A percentile compares a stretch with the other conserved stretches of the same genome.
These are phyloP conservation scores for Drosophila bipectinata DNA, from an alignment of 1,140 invertebrate genomes.

Conservation along the genomic window DNA sequence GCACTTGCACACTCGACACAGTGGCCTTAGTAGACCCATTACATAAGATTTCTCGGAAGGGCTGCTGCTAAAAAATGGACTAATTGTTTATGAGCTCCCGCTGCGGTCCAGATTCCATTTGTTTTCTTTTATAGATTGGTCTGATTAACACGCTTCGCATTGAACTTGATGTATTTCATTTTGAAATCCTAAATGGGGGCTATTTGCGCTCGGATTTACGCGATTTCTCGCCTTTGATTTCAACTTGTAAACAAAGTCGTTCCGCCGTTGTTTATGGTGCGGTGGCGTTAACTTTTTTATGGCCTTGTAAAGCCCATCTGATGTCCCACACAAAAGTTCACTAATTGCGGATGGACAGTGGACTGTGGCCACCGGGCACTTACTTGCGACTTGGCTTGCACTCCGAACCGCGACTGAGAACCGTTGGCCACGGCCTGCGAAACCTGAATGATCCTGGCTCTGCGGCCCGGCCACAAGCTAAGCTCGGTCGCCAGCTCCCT, in stretches of 20 bases:
- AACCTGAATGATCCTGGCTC: constrained; percentile 73
- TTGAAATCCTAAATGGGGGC: not conserved
- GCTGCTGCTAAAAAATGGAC: no score
- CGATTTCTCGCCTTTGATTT: constrained; percentile 1
- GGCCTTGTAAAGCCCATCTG: not conserved
- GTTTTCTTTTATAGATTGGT: constrained; percentile 5
- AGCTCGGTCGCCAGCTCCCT: constrained; percentile 60
- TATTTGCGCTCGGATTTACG: constrained; percentile 18
- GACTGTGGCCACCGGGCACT: constrained; percentile 31
- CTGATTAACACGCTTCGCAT: constrained; percentile 11
- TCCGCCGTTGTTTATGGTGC: constrained; percentile 42
- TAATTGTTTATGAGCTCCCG: not conserved
- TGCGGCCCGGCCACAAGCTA: constrained; percentile 61
- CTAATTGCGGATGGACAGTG: not conserved
- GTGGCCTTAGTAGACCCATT: no score
- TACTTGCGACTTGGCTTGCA: constrained; percentile 36
- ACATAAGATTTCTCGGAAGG: no score
- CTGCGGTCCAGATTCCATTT: not conserved
- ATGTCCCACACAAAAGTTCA: constrained; percentile 14
- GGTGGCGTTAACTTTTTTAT: constrained; percentile 20
- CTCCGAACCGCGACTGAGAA: constrained; percentile 36
- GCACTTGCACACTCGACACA: no score
- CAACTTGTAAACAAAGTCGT: constrained; percentile 29
- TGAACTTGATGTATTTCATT: constrained; percentile 16
- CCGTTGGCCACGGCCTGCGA: constrained; percentile 61